phyloP scores from a whole-genome alignment of 2,797 vertebrate species.

The Melanotaenia parkinsoni region DNA sequence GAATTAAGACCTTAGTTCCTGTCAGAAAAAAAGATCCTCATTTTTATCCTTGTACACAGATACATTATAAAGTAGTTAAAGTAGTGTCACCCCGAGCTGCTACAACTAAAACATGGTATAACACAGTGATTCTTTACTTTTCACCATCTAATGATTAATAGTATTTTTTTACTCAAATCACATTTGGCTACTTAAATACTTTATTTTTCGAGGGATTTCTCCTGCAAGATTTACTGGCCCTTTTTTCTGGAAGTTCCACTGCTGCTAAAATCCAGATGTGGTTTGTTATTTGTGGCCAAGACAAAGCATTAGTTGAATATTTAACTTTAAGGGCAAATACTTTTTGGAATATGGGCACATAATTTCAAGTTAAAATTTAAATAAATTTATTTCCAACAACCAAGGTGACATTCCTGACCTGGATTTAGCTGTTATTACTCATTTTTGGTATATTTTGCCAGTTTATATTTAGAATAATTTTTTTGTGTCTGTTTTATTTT shows the following conservation, averaged over 20 bases:
- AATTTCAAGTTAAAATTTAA: too few species aligned
- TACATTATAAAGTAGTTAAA: neutral
- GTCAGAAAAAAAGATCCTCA: too few species aligned
- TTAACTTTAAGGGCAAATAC: too few species aligned
- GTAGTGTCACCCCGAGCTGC: neutral
- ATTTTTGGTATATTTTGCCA: neutral
- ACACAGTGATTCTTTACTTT: neutral
- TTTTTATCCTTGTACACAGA: neutral
- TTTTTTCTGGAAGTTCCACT: too few species aligned
- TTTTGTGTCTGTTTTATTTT: neutral
- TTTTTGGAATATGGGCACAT: too few species aligned
- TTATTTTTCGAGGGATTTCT: neutral
- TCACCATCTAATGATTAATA: neutral
- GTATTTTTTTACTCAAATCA: neutral
- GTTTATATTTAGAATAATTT: neutral
- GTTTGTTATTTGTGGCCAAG: neutral
- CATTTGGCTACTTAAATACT: neutral
- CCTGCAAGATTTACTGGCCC: neutral
- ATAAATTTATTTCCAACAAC: neutral
- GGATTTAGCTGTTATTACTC: neutral
- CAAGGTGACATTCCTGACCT: neutral
- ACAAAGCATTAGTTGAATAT: neutral
- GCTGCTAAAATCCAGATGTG: neutral
- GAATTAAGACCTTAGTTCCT: too few species aligned
- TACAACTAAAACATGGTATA: neutral